These are phyloP conservation scores for Pristionchus fissidentatus DNA, from an alignment of 2,888 invertebrate species.

Conservation along the genomic window DNA sequence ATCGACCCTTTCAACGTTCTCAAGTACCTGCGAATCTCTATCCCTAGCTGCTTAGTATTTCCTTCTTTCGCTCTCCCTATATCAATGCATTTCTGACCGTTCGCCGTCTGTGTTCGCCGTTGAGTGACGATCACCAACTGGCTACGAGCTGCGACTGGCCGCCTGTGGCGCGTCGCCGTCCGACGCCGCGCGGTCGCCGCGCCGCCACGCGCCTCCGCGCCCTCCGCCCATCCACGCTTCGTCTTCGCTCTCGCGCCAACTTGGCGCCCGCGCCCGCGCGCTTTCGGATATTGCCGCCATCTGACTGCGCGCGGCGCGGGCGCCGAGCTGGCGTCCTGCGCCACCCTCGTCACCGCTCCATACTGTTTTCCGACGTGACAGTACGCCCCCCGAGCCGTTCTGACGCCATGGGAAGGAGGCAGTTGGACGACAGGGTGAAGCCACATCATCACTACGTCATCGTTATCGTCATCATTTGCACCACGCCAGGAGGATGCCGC, in stretches of 20 bases:
- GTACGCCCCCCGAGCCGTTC: slow-evolving; percentile 29
- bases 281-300: background rate
- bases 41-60: slow-evolving; percentile 28
- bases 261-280: background rate
- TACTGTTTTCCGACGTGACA: slow-evolving; percentile 39
- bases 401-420: background rate
- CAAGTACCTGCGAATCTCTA: background rate
- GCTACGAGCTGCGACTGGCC: background rate
- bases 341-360: slow-evolving; percentile 29
- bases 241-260: no score
- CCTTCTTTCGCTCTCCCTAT: background rate
- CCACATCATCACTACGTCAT: no score
- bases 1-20: no score
- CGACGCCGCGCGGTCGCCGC: background rate
- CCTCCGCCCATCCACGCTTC: background rate
- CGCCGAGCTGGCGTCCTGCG: background rate
- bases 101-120: background rate
- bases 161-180: background rate
- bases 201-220: background rate
- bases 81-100: background rate
- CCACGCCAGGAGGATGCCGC: background rate
- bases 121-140: background rate
- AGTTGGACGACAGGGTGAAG: slow-evolving; percentile 25
- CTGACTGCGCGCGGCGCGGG: background rate
- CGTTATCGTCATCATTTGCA: background rate